phyloP scores from a whole-genome alignment of 2,113 vertebrate species.

The Miniopterus natalensis region DNA sequence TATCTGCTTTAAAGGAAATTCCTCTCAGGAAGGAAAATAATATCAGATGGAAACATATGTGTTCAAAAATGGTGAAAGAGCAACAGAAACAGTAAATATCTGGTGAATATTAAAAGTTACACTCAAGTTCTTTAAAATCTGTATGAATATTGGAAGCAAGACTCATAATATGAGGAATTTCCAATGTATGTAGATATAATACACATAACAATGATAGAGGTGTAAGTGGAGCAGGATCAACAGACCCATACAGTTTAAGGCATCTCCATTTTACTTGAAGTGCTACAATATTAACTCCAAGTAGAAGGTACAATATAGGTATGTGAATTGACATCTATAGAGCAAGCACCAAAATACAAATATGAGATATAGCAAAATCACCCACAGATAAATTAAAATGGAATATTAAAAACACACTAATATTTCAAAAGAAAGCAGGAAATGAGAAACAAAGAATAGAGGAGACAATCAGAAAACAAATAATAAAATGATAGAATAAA shows the following conservation, averaged over 20 bases:
- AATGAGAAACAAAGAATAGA: conserved; percentile 34
- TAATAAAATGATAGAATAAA: conserved; percentile 51
- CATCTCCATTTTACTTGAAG: conserved; percentile 10
- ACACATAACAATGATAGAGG: conserved; percentile 5
- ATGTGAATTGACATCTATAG: background rate
- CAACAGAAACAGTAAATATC: conserved; percentile 22
- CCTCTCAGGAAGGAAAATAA: background rate
- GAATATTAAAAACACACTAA: conserved; percentile 9
- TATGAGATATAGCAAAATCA: background rate
- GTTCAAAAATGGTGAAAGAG: background rate
- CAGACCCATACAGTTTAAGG: background rate
- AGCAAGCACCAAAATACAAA: conserved; percentile 24
- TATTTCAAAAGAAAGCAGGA: conserved; percentile 48
- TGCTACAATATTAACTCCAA: conserved; percentile 40
- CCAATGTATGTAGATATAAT: background rate
- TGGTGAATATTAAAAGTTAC: conserved; percentile 29
- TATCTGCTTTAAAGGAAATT: conserved; percentile 2
- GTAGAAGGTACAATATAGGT: background rate
- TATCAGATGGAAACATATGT: background rate
- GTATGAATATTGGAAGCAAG: conserved; percentile 22
- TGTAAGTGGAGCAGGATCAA: background rate
- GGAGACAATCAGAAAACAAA: conserved; percentile 29
- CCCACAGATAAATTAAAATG: conserved; percentile 4
- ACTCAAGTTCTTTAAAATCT: conserved; percentile 29
- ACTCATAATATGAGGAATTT: conserved; percentile 20